Evolutionary conservation across 2,113 vertebrate genomes (phyloP), one percentile per base, ranked within the genome.

Genomic region (Micronycteris hirsuta): DNA sequence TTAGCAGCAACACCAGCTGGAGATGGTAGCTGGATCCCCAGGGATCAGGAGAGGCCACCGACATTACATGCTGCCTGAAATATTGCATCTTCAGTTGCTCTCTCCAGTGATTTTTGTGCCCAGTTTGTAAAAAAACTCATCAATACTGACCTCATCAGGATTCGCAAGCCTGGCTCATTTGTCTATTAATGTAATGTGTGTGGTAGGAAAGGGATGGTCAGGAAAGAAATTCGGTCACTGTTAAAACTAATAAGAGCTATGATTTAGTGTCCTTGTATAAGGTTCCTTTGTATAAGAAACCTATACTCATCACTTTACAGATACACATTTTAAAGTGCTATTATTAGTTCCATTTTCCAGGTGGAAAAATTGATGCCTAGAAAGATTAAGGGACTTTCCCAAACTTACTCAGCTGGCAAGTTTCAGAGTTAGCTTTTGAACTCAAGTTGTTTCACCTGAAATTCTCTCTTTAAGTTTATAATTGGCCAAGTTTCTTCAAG

Each of bases 181-280:
- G 24, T 36, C 1, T 49, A 78, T 56, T 54, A 84, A 89, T 8
- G 16, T 47, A 13, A 45, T 33, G 9, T 28, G n/a, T 38, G 24
- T 58, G 52, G 45, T 16, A 4, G 38, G 33, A 1, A 19, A 19
- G 67, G 47, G 12, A 16, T 54, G 13, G 14, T 96, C 47, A 65
- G 56, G 45, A 95, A 65, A 82, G 70, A 87, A 90, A 92, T 56
- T n/a, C 38, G 38, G 81, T 71, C 70, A 89, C 45, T 85, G 8
- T 70, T 90, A 95, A 95, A 86, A 63, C 63, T 49, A 56, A 38
- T 28, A 77, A 81, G 70, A 77, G 71, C 65, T 86, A 41, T 88
- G 73, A 71, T 71, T 65, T 71, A 63, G 81, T 6, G 33, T 1
- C 74, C 76, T 92, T 61, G 77, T 22, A 56, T 52, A 52, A 52